Base-by-base conservation (phyloP, 2,113 vertebrate genomes). In the Prochilodus magdalenae region DNA sequence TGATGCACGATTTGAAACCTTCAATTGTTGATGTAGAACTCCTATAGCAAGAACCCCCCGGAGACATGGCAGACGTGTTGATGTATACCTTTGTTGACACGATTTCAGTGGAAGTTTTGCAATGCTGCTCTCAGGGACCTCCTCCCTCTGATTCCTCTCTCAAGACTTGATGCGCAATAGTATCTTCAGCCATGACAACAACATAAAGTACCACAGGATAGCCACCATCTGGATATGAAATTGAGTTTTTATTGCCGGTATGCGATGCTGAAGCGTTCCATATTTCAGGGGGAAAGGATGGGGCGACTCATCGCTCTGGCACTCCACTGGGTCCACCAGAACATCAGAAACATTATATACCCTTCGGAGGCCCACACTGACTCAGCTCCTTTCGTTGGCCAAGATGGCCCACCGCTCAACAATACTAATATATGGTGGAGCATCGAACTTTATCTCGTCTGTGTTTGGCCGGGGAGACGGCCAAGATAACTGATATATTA, bases 191-290 rank as follows among this genome's bases (percentile, higher is more conserved):
- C 53, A 71, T 76, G 65, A 80, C 66, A 73, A 70, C 51, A 66
- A 44, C 72, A 87, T 81, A 80, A 85, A 82, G 78, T 77, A 86
- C 73, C 69, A 83, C 74, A 65, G 67, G 77, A 72, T 73, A 29
- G 65, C 83, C 44, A 27, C 79, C 86, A 90, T 87, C 87, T 89
- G 86, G 86, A 88, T 75, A 89, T 80, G 57, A 87, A 84, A 88
- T 90, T 79, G 88, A 65, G 83, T 71, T 87, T 90, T 91, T 88
- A 89, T 86, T 87, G 82, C 77, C 74, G 59, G 55, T 29, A 79
- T 75, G 80, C 65, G 79, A 49, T 55, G 44, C 79, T 67, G 27
- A 81, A 81, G 76, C 75, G 57, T 66, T 70, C 82, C 72, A 59
- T 80, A 86, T 63, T 77, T 88, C 67, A 82, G 71, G 70, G 20